Conservation (phyloP, 2,113 vertebrate species). For the Thunnus thynnus region DNA sequence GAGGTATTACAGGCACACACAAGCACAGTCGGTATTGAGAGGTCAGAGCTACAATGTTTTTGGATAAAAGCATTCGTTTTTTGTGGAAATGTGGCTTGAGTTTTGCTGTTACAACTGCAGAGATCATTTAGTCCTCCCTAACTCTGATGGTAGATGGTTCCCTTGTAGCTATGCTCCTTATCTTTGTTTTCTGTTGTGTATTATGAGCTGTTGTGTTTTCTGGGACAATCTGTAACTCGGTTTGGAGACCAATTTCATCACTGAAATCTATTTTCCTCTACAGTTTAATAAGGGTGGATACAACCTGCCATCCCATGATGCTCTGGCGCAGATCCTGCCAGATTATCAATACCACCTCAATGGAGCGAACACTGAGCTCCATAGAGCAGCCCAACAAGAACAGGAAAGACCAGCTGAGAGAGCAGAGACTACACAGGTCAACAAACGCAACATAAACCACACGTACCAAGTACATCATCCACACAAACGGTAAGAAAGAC, state of each 20-base stretch:
- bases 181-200: background rate
- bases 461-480: conserved; percentile 58
- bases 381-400: conserved; percentile 11
- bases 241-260: background rate
- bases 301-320: conserved; percentile 77
- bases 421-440: conserved; percentile 11
- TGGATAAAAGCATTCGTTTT: conserved; percentile 44
- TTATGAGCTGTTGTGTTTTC: too few relatives aligned
- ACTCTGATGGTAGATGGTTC: background rate
- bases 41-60: conserved; percentile 25
- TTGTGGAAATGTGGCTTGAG: conserved; percentile 4
- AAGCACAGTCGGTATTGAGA: conserved; percentile 57
- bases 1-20: conserved; percentile 68
- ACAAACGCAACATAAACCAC: conserved; percentile 53
- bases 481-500: conserved; percentile 42
- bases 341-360: conserved; percentile 54
- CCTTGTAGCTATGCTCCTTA: background rate
- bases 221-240: background rate
- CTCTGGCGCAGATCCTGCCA: conserved; percentile 77
- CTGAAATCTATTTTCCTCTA: conserved; percentile 8
- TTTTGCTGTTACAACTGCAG: background rate
- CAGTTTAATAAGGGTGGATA: conserved; percentile 59
- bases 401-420: conserved; percentile 24
- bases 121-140: conserved; percentile 1
- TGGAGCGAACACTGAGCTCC: conserved; percentile 29